phyloP scores from a whole-genome alignment of 1,140 invertebrate species.

The Brachionus koreanus region DNA sequence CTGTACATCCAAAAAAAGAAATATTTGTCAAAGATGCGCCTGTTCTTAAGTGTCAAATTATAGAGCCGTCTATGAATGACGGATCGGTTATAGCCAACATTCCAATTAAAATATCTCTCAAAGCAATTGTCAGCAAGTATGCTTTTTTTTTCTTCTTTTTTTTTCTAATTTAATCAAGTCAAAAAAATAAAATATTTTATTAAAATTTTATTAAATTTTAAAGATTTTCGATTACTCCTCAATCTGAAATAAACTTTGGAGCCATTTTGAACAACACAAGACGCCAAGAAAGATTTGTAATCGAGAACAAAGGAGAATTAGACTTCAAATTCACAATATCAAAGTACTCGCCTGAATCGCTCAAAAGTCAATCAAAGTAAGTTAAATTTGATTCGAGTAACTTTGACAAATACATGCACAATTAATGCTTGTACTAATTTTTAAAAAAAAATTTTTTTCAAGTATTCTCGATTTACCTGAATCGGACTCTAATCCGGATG shows the following conservation, averaged over 20 bases:
- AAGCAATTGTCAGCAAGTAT: conserved; percentile 57
- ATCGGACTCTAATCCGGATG: neutral
- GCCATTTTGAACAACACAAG: conserved; percentile 54
- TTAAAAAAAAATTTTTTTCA: neutral
- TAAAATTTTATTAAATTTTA: conserved; percentile 23
- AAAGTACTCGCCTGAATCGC: neutral
- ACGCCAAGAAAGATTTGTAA: conserved; percentile 54
- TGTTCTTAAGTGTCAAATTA: conserved; percentile 55
- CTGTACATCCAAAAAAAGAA: conserved; percentile 11
- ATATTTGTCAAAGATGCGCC: conserved; percentile 37
- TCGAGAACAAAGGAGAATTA: conserved; percentile 59
- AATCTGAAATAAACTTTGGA: conserved; percentile 58
- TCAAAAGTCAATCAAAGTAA: conserved; percentile 40
- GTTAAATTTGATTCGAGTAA: neutral
- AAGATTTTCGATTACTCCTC: conserved; percentile 55
- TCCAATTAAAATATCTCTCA: conserved; percentile 57
- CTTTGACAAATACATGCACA: neutral
- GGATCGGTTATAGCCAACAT: conserved; percentile 57
- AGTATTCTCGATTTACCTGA: neutral
- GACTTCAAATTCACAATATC: conserved; percentile 57
- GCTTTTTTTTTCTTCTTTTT: conserved; percentile 46
- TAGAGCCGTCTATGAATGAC: conserved; percentile 54
- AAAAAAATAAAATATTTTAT: too few species aligned
- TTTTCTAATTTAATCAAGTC: neutral
- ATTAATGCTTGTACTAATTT: neutral